Percentiles rank a stretch among this genome's conserved stretches.
Evolutionary conservation across 2,888 invertebrate species (phyloP).

Genomic region (Saturnia pavonia): DNA sequence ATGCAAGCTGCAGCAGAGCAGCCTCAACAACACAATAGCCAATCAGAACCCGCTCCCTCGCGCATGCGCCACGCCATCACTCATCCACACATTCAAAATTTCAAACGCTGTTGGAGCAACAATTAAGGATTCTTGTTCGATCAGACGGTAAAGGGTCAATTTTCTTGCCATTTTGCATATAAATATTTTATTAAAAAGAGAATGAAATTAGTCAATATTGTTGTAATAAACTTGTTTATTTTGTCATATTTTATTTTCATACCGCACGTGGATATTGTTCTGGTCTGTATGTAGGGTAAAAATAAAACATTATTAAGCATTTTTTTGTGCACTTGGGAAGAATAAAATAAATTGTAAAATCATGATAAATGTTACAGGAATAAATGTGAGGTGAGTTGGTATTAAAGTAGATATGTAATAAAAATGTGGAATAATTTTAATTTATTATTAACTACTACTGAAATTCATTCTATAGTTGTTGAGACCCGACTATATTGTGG

Average conservation of each 20-base stretch:
- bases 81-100: slow-evolving; percentile 46
- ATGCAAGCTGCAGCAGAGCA: slow-evolving; percentile 53
- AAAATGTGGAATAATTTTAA: no score
- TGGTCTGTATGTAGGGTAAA: background rate
- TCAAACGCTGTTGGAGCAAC: slow-evolving; percentile 34
- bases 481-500: background rate
- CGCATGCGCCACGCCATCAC: slow-evolving; percentile 42
- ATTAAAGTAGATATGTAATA: background rate
- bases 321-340: background rate
- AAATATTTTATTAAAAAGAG: slow-evolving; percentile 42
- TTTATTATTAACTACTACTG: no score
- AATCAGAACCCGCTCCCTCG: slow-evolving; percentile 57
- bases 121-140: slow-evolving; percentile 47
- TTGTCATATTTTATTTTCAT: background rate
- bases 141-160: background rate
- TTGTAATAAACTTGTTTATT: slow-evolving; percentile 23
- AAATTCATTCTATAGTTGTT: background rate
- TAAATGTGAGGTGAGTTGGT: background rate
- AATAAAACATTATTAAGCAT: background rate
- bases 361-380: background rate
- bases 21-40: slow-evolving; percentile 55
- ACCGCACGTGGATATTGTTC: slow-evolving; percentile 8
- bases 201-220: slow-evolving; percentile 48
- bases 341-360: background rate
- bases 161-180: slow-evolving; percentile 38